Base-by-base conservation (phyloP, 2,113 vertebrate species). In the Pluvianellus socialis region DNA sequence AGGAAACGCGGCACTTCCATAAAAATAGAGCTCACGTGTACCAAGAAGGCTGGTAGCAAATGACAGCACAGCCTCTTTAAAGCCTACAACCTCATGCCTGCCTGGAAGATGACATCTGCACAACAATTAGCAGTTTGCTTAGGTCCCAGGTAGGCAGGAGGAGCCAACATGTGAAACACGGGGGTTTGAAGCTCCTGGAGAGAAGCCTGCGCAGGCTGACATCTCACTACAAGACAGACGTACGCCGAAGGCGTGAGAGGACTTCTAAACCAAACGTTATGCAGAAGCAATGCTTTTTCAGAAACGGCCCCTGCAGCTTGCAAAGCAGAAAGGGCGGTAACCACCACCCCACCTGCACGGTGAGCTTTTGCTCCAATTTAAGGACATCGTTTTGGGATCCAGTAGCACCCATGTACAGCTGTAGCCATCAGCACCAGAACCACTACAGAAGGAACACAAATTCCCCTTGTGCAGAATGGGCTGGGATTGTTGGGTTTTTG, bases 21-120 rank as follows among this genome's bases (percentile, higher is more conserved):
- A 96, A 91, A 96, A 96, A 96, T 94, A 95, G 94, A 93, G 92
- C 97, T 97, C 95, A 96, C 92, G 91, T 94, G 93, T 93, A 95
- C 75, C 2, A 14, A 94, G 92, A 75, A 92, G 94, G 86, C 47
- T 92, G 93, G 70, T 76, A 81, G 81, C 84, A 92, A 96, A 91
- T 44, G 89, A 82, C 80, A 96, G 94, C 23, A 91, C 77, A 95
- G 92, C 70, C 94, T 86, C 84, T 92, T 92, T 66, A 82, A 96
- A 94, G 93, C 94, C 97, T 91, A 88, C 96, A 84, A 75, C 92
- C 92, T 94, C 92, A 86, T 63, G 96, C 86, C 77, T 94, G 94
- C 80, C 97, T 95, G 84, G 87, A 58, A 94, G 85, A 89, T 85
- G 95, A 91, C 89, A 96, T 94, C 95, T 79, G 83, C 89, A 87